These are phyloP conservation scores for Alca torda DNA, from an alignment of 2,797 vertebrate genomes.

Conservation along the genomic window DNA sequence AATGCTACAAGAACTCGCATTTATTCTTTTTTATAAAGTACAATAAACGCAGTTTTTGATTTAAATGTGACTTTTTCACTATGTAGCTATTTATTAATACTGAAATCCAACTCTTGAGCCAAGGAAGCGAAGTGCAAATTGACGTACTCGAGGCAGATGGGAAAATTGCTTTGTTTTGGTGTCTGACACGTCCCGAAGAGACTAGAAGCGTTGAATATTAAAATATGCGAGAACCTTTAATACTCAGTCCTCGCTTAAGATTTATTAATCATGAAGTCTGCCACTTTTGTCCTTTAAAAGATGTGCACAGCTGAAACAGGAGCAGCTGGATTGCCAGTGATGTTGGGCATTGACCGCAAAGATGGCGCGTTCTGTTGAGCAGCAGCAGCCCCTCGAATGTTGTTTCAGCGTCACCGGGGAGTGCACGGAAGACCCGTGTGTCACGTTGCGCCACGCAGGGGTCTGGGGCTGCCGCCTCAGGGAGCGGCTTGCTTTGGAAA, in stretches of 20 bases:
- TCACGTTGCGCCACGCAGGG: accelerated
- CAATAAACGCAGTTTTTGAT: neutral
- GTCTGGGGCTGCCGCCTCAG: neutral
- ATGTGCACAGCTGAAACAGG: neutral
- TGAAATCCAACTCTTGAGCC: neutral
- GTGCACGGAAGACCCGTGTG: accelerated
- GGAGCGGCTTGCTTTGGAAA: neutral
- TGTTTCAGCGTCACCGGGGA: accelerated
- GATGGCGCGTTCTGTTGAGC: neutral
- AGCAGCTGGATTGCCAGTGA: neutral
- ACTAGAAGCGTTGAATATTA: neutral
- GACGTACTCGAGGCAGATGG: neutral
- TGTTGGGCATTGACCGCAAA: too few relatives aligned
- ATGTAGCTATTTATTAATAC: neutral
- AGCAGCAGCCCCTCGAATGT: neutral
- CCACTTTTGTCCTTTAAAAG: neutral
- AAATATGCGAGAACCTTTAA: neutral
- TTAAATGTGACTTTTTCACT: neutral
- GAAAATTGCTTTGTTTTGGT: neutral
- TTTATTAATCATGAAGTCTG: neutral
- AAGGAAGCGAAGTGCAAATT: neutral
- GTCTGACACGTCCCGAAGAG: neutral
- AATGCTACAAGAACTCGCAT: neutral
- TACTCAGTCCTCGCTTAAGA: neutral
- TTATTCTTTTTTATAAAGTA: neutral